A percentile compares a stretch with the other conserved stretches of the same genome.
Evolutionary conservation across 2,888 invertebrate species (phyloP).

Genomic region (Campoplex capitator): DNA sequence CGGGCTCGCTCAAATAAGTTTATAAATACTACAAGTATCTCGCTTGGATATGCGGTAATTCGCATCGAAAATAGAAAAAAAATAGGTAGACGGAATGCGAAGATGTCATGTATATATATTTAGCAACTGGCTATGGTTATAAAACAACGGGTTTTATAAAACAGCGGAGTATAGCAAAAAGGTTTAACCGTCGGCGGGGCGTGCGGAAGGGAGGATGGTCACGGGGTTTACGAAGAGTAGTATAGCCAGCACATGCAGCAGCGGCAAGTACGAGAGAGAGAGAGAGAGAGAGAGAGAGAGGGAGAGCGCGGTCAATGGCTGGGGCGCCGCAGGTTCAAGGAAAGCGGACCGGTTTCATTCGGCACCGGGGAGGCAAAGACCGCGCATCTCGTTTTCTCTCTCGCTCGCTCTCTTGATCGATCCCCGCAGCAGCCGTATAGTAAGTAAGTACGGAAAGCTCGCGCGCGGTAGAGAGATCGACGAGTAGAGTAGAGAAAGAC

Average conservation of each 20-base stretch:
- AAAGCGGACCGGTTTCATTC: conserved; percentile 83
- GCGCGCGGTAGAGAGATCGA: conserved; percentile 75
- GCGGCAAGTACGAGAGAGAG: conserved; percentile 45
- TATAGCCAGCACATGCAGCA: neutral
- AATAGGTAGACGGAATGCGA: neutral
- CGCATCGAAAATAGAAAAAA: too few relatives aligned
- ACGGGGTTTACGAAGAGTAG: neutral
- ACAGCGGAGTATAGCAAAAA: neutral
- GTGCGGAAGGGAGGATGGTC: neutral
- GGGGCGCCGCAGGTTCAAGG: conserved; percentile 83
- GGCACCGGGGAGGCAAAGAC: conserved; percentile 71
- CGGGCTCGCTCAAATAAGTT: too few relatives aligned
- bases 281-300: conserved; percentile 56
- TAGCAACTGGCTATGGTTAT: neutral
- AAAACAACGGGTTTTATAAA: neutral
- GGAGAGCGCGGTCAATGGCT: conserved; percentile 82
- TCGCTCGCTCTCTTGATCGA: conserved; percentile 61
- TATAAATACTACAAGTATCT: neutral
- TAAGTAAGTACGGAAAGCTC: neutral
- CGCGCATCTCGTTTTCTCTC: conserved; percentile 30
- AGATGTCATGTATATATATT: neutral
- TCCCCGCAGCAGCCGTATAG: conserved; percentile 2
- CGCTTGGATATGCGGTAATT: too few relatives aligned
- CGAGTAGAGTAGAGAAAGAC: conserved; percentile 69
- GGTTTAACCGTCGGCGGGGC: neutral